Percentiles rank a stretch among this genome's conserved stretches.
Evolutionary conservation across 53 echinoderm and acorn worm species (phyloP).

Genomic region (Stichopus horrens): DNA sequence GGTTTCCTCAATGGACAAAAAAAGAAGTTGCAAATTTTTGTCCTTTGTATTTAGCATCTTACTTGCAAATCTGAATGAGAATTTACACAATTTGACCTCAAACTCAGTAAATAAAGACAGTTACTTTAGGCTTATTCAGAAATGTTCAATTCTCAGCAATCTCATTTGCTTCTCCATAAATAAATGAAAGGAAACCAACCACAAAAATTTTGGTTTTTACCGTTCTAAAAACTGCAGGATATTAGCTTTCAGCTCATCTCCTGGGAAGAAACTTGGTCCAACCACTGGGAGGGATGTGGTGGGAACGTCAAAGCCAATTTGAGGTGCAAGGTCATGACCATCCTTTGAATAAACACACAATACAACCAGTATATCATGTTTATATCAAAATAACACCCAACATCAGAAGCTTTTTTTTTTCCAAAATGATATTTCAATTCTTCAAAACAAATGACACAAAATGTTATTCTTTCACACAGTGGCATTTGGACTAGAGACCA

Average conservation of each 20-base stretch:
- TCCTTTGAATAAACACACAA: constrained; percentile 53
- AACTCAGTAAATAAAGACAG: not conserved
- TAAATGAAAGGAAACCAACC: too few relatives aligned
- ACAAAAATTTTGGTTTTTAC: constrained; percentile 48
- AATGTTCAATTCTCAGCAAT: not conserved
- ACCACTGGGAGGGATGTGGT: constrained; percentile 62
- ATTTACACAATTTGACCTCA: not conserved
- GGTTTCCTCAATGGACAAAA: too few relatives aligned
- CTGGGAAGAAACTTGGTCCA: constrained; percentile 73
- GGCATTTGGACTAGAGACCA: too few relatives aligned
- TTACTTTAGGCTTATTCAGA: not conserved
- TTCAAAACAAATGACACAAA: too few relatives aligned
- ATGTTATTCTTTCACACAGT: too few relatives aligned
- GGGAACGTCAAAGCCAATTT: constrained; percentile 83
- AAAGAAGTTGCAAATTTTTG: too few relatives aligned
- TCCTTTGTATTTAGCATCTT: too few relatives aligned
- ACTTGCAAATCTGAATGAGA: too few relatives aligned
- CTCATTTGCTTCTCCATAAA: not conserved
- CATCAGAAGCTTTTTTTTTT: too few relatives aligned
- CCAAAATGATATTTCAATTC: too few relatives aligned
- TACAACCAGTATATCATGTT: too few relatives aligned
- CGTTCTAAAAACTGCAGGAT: constrained; percentile 73
- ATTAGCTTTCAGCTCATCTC: constrained; percentile 57
- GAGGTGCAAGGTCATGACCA: constrained; percentile 79
- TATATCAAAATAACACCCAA: not conserved